Evolutionary conservation across 2,888 invertebrate genomes (phyloP), one percentile per base, ranked within the genome.

Genomic region (Drosophila putrida): DNA sequence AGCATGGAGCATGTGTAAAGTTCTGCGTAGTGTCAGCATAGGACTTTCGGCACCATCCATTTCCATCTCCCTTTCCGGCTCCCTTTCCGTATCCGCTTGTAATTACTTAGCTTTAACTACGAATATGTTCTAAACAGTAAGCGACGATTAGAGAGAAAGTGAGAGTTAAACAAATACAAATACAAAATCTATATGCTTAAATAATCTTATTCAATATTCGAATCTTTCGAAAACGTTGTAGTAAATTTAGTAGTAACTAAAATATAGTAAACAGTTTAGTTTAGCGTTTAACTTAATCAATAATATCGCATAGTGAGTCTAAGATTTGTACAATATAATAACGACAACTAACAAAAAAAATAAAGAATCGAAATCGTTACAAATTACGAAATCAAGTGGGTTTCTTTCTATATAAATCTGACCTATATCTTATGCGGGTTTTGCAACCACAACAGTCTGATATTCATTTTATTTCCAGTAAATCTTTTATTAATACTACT

Each of bases 31-130:
- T 47, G 49, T 51, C 54, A 55, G 33, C 66, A 38, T 43, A 57
- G 36, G 8, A 47, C 10, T 28, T 11, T 20, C 31, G 10, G 31
- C 67, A 38, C 39, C 55, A n/a, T n/a, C n/a, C n/a, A n/a, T 50
- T 41, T 20, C 25, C 25, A 11, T 27, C 43, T 20, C 27, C 13
- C n/a, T n/a, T n/a, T n/a, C n/a, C 15, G 13, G 10, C 25, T 27
- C 39, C 74, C 50, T 11, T 20, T 9, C 35, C 59, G 78, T 58
- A 67, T 71, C 70, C 75, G 75, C 68, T 78, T 88, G 88, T 80
- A 85, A 80, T 85, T 80, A 84, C 62, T 70, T 86, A 86, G 86
- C 86, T 86, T 86, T 86, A 86, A 88, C 65, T 72, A 75, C 75
- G 75, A 84, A 69, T 86, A 87, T 71, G 35, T 65, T 72, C 36